phyloP scores from a whole-genome alignment of 2,888 invertebrate species.

The Leucophora obtusa region DNA sequence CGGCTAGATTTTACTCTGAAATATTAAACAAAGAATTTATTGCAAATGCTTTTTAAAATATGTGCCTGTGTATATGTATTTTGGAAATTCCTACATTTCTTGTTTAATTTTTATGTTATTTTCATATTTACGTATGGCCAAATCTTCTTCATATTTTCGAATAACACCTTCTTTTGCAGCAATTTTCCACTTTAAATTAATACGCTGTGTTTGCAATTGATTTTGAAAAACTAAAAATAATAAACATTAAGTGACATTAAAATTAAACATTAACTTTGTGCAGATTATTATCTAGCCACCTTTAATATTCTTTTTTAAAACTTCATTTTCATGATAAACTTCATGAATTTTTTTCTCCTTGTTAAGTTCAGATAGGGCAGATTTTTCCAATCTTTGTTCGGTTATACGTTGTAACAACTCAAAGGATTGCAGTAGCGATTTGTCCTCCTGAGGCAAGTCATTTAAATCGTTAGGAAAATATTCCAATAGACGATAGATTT shows the following conservation, averaged over 20 bases:
- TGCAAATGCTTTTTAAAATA: too few species aligned
- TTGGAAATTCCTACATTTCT: constrained; percentile 67
- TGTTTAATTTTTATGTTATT: constrained; percentile 69
- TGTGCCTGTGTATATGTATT: not conserved
- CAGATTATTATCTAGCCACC: constrained; percentile 38
- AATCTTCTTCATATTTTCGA: constrained; percentile 69
- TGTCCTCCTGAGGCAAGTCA: constrained; percentile 52
- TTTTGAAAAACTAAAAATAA: constrained; percentile 65
- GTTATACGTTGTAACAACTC: constrained; percentile 61
- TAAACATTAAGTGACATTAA: not conserved
- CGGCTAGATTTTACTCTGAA: constrained; percentile 69
- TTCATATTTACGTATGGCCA: constrained; percentile 69
- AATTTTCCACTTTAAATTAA: constrained; percentile 69
- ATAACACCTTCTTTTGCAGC: constrained; percentile 68
- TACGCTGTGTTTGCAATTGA: constrained; percentile 67
- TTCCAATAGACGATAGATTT: constrained; percentile 55
- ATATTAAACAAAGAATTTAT: not conserved
- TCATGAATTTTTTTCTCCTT: constrained; percentile 67
- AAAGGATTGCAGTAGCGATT: constrained; percentile 63
- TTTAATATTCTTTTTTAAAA: constrained; percentile 63
- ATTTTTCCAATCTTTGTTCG: constrained; percentile 65
- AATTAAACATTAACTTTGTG: too few species aligned
- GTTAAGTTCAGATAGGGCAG: constrained; percentile 64
- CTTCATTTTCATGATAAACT: constrained; percentile 67
- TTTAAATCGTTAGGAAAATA: constrained; percentile 56